Evolutionary conservation across 2,888 invertebrate genomes (phyloP), one percentile per base, ranked within the genome.

Genomic region (Deilephila elpenor): DNA sequence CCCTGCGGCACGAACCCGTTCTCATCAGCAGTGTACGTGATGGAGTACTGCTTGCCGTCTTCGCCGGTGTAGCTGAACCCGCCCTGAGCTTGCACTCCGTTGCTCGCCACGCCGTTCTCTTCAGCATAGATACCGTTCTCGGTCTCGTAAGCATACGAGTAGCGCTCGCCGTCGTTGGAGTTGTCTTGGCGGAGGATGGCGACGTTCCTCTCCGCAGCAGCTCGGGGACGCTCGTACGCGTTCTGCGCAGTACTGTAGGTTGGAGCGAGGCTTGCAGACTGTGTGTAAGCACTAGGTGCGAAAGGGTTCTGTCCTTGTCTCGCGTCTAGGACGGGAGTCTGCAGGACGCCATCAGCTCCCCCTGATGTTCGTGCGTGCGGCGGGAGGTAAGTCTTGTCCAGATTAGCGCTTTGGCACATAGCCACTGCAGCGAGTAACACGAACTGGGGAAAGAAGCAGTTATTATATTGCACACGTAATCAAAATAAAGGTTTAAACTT

Each of bases 11-110:
- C 88, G 80, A 93, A 94, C 20, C 94, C 94, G 64, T 94, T 93
- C 82, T 93, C 89, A 73, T 91, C 94, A 77, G 94, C 94, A 7
- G 92, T 92, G 78, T 94, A 93, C 93, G 90, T 92, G 70, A 94
- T 80, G 73, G 88, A 91, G 81, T 94, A 94, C 61, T 92, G 87
- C 74, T 90, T 84, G 62, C 94, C 94, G 83, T 94, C 94, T 80
- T 93, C 94, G 71, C 93, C 94, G 78, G 90, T 91, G 79, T 93
- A 94, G 11, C 93, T 89, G 74, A 84, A 94, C 1, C 91, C 90
- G 53, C 94, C 94, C 76, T 93, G 91, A 78, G 93, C 91, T 73
- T 89, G 89, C 0, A 93, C 94, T 25, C 94, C 94, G 71, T 94
- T 89, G 8, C 89, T 89, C 1, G 93, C 94, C 4, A 93, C 90